These are phyloP conservation scores for Sisor rabdophorus DNA, from an alignment of 2,113 vertebrate genomes.

Conservation along the genomic window DNA sequence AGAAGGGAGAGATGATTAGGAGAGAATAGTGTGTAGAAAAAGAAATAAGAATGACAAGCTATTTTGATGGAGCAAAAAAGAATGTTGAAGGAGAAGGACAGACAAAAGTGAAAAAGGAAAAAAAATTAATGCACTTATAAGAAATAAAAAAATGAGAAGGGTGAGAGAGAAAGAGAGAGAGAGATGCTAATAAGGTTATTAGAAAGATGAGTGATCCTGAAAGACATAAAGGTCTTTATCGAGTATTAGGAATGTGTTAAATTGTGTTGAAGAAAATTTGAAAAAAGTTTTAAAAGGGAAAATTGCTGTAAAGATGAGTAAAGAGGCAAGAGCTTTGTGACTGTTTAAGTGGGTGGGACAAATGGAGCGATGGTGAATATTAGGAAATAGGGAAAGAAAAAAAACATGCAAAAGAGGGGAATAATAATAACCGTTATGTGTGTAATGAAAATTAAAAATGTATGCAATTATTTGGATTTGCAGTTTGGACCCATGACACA, in stretches of 20 bases:
- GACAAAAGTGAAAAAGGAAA: not conserved
- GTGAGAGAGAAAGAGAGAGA: not conserved
- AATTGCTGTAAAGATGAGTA: not conserved
- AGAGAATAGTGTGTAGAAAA: not conserved
- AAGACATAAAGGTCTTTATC: not conserved
- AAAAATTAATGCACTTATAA: too few species aligned
- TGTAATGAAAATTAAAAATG: slow-evolving; percentile 66
- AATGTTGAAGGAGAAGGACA: too few species aligned
- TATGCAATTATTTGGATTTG: slow-evolving; percentile 74
- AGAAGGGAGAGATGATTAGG: not conserved
- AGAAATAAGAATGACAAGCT: not conserved
- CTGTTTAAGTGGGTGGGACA: not conserved
- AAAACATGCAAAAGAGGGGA: slow-evolving; percentile 59
- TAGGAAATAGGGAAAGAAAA: not conserved
- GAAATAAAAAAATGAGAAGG: not conserved
- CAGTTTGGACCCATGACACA: slow-evolving; percentile 64
- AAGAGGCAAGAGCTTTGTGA: not conserved
- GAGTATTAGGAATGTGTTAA: not conserved
- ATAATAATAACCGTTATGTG: not conserved
- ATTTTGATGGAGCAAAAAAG: not conserved
- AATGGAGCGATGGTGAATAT: not conserved
- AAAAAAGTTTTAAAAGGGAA: not conserved
- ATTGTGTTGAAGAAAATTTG: not conserved
- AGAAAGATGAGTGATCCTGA: not conserved
- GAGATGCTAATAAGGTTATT: not conserved